Base-by-base conservation (phyloP, 2,888 invertebrate species). In the Malthinus flaveolus region DNA sequence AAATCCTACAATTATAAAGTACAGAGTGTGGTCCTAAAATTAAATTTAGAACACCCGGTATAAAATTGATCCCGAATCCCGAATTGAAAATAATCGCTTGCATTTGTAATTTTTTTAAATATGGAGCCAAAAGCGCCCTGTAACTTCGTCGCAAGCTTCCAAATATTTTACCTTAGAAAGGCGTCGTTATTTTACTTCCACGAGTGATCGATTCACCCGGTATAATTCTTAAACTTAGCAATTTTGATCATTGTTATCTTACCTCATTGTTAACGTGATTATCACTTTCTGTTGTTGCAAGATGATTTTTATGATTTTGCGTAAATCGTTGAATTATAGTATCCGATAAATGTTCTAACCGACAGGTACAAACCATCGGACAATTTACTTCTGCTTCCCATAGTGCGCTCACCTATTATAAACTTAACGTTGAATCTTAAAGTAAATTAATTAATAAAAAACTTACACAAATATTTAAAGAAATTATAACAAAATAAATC, bases 271-370 rank as follows among this genome's bases (percentile, higher is more conserved):
- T 73, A 67, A 73, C 73, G 15, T 71, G 67, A 4, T 62, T 51
- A 47, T 64, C 65, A 3, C 63, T 62, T 48, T 71, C 68, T 36
- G 69, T 45, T 52, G 55, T 53, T 49, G 62, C 47, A 42, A 58
- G 33, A 48, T 67, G 69, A 53, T 69, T 71, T 59, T 75, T 73
- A n/a, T 75, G 71, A 49, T 70, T 73, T 56, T 76, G 74, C 64
- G 82, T 80, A 77, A 83, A 84, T 68, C 82, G 76, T 32, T 82
- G 79, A 59, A 85, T 81, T 46, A 84, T 79, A 44, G 83, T 77
- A 72, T 85, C 84, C 63, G 77, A 78, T 61, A 83, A 79, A 65
- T 82, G 81, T 54, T 82, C 81, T 67, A 82, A 74, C 59, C 83
- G 80, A 64, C 85, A 85, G n/a, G 81, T 81, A 64, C 85, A 85